Evolutionary conservation across 2,888 invertebrate genomes (phyloP), one percentile per base, ranked within the genome.

Genomic region (Lochmaea crataegi): DNA sequence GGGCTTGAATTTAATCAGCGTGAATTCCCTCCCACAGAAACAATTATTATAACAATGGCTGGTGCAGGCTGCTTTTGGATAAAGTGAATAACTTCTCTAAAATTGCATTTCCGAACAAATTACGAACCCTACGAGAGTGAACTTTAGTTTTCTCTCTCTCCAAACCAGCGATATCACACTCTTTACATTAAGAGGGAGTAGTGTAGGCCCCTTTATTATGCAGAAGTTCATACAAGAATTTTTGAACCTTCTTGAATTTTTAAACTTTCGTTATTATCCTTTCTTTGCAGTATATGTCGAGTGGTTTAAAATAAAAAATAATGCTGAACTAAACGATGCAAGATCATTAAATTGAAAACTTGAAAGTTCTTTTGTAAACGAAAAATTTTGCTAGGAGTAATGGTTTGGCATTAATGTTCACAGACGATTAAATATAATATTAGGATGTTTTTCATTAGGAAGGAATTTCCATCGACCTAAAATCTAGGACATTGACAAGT

Each of bases 61-160:
- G 41, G 61, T 16, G 68, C 56, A 60, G 42, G 60, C 22, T 22
- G 41, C 45, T 45, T 63, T 42, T 60, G 32, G 38, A 32, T 60
- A 14, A 16, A 60, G 58, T 68, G 58, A 68, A 68, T 60, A 60
- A 68, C 56, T 68, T 68, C 68, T 51, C 61, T 51, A 68, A 68
- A 68, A 68, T 61, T 68, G 26, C 68, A 68, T 68, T 68, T 68
- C 60, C 68, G 45, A 68, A 68, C 68, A 61, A 68, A 68, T 68
- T 68, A 61, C 61, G 5, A 45, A 60, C 68, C 38, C 48, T 68
- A 48, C 68, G 32, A 61, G 38, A 42, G 16, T 63, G 61, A 63
- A 63, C 61, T 63, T 63, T 63, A 16, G 2, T 42, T 22, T 32
- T 32, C 14, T 58, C 26, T 58, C 32, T 26, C 32, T 32, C 58